These are phyloP conservation scores for Rhogogaster chlorosoma DNA, from an alignment of 2,888 invertebrate genomes.

Conservation along the genomic window DNA sequence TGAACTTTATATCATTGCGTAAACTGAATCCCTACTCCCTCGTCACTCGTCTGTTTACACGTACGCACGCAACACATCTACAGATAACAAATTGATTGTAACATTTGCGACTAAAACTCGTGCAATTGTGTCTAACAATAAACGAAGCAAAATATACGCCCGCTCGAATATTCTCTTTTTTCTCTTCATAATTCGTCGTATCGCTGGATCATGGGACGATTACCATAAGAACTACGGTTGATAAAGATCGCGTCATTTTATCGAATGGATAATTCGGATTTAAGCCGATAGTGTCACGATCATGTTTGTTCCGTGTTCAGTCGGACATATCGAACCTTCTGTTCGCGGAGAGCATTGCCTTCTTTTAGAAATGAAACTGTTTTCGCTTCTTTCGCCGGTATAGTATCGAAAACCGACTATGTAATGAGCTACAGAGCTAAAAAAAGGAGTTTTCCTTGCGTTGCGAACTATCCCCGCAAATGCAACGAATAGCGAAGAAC, in stretches of 20 bases:
- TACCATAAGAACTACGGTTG: background rate
- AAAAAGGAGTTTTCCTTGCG: background rate
- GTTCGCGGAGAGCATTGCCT: background rate
- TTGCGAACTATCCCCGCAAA: background rate
- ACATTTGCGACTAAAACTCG: background rate
- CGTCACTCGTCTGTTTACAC: slow-evolving; percentile 1
- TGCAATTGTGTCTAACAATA: background rate
- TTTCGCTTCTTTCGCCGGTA: background rate
- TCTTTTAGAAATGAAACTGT: background rate
- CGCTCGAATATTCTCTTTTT: no score
- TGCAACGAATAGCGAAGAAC: background rate
- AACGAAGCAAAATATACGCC: background rate
- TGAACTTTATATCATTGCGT: background rate
- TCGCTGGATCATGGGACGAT: background rate
- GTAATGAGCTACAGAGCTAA: background rate
- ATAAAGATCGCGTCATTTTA: background rate
- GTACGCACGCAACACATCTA: background rate
- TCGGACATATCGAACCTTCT: background rate
- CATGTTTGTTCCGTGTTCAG: background rate
- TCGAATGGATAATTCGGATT: background rate
- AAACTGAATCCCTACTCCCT: background rate
- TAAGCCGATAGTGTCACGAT: background rate
- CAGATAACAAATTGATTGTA: background rate
- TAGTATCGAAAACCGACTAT: background rate
- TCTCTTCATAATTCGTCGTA: no score